These are phyloP conservation scores for Engraulis encrasicolus DNA, from an alignment of 2,113 vertebrate genomes.

Conservation along the genomic window DNA sequence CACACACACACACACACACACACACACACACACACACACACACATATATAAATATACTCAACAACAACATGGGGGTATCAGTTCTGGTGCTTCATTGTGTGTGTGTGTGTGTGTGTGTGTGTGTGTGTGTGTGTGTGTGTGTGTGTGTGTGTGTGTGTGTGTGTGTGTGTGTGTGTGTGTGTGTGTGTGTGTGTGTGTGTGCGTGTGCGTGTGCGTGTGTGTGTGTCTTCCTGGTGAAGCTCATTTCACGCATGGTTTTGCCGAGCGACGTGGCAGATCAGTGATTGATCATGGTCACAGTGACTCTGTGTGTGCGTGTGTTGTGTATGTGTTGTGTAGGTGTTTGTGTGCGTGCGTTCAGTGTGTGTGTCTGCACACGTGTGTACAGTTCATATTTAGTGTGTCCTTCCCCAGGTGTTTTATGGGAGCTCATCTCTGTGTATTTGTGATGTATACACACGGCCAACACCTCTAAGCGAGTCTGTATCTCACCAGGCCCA, in stretches of 20 bases:
- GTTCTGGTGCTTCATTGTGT: neutral
- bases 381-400: too few species aligned
- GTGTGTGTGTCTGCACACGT: neutral
- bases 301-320: neutral
- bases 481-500: neutral
- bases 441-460: neutral
- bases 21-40: neutral
- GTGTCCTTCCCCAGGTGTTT: neutral
- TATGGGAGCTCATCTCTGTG: neutral
- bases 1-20: too few species aligned
- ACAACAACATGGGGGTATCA: constrained; percentile 15
- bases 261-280: constrained; percentile 16
- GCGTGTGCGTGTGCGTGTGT: constrained; percentile 31
- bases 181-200: constrained; percentile 34
- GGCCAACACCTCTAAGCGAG: neutral
- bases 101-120: constrained; percentile 30
- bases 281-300: constrained; percentile 31
- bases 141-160: constrained; percentile 32
- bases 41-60: too few species aligned
- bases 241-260: constrained; percentile 60
- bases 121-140: constrained; percentile 30
- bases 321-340: neutral
- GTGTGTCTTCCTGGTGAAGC: constrained; percentile 35
- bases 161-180: constrained; percentile 39
- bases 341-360: constrained; percentile 14